Evolutionary conservation across 64 coral and sea anemone genomes (phyloP), one percentile per base, ranked within the genome.

Genomic region (Trachythela sp.): DNA sequence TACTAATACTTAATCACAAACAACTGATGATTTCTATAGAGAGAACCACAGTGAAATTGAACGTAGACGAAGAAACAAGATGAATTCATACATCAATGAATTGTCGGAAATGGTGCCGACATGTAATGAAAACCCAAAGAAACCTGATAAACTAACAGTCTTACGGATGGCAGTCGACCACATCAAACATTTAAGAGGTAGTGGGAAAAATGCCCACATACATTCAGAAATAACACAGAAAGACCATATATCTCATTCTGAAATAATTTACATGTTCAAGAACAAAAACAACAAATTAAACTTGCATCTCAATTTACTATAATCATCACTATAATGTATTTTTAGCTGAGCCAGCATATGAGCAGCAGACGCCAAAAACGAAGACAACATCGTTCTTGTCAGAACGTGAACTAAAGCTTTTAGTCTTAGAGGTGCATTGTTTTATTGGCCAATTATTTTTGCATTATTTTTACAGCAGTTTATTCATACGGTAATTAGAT

Each of bases 41-140:
- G 91, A 94, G 40, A 97, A 94, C 49, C 96, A 99, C 76, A 99
- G 96, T 89, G 96, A 99, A 54, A 99, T 99, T 85, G 96, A 99
- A 42, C 94, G 94, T 18, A 91, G 96, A n/a, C 54, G 96, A 20
- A 88, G 96, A 71, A 93, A 99, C 76, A 99, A 99, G 48, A 99
- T 99, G 96, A 99, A 99, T 80, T 94, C 93, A 0, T 94, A 99
- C 54, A 99, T 99, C 8, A 80, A 80, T 22, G 75, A 80, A 29
- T 18, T 84, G 72, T 87, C 75, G 15, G 75, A 80, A 36, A 88
- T 86, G 64, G 50, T 29, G 6, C 33, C 36, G 32, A 35, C 48
- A 41, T 83, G 83, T 24, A 92, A 43, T 51, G 45, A 48, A 14
- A 70, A 54, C 36, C 43, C 70, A 7, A 43, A 49, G 31, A 58